Percentiles rank a stretch among this genome's conserved stretches.
Evolutionary conservation across 1,140 invertebrate genomes (phyloP).

Genomic region (Glossosoma conforme): DNA sequence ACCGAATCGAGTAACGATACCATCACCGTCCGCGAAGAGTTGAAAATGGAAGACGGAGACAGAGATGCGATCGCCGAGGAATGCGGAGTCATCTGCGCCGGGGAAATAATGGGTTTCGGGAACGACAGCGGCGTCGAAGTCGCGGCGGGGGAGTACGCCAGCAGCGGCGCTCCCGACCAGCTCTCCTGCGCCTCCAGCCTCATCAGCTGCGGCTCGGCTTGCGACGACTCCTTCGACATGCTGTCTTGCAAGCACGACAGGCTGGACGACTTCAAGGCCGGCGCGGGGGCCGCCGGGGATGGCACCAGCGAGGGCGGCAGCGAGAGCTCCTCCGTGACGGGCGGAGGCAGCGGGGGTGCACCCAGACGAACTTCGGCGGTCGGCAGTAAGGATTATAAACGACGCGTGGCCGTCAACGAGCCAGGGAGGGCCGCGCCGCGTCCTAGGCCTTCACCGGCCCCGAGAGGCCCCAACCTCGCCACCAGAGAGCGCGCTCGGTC

Average conservation of each 20-base stretch:
- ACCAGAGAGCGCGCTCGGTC: slow-evolving; percentile 51
- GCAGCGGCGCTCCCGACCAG: slow-evolving; percentile 56
- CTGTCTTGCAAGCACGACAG: slow-evolving; percentile 46
- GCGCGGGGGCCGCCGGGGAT: slow-evolving; percentile 42
- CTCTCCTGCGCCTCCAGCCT: slow-evolving; percentile 69
- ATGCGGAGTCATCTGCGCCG: background rate
- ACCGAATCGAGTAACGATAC: background rate
- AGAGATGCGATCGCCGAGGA: background rate
- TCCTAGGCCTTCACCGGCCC: slow-evolving; percentile 46
- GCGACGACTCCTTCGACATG: slow-evolving; percentile 52
- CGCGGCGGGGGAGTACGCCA: slow-evolving; percentile 59
- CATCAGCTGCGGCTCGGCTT: slow-evolving; percentile 68
- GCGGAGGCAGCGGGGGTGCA: slow-evolving; percentile 37
- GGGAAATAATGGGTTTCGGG: slow-evolving; percentile 50
- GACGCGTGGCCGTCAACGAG: slow-evolving; percentile 41
- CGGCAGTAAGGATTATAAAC: slow-evolving; percentile 32
- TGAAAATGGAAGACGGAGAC: background rate
- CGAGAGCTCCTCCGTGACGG: slow-evolving; percentile 65
- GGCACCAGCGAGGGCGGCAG: slow-evolving; percentile 66
- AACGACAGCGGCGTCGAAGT: slow-evolving; percentile 75
- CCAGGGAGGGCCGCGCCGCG: slow-evolving; percentile 32
- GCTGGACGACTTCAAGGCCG: slow-evolving; percentile 39
- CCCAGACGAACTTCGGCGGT: slow-evolving; percentile 35
- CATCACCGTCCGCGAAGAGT: background rate
- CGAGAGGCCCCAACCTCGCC: slow-evolving; percentile 46